Percentiles rank a stretch among this genome's conserved stretches.
Evolutionary conservation across 2,113 vertebrate genomes (phyloP).

Genomic region (Myxocyprinus asiaticus): DNA sequence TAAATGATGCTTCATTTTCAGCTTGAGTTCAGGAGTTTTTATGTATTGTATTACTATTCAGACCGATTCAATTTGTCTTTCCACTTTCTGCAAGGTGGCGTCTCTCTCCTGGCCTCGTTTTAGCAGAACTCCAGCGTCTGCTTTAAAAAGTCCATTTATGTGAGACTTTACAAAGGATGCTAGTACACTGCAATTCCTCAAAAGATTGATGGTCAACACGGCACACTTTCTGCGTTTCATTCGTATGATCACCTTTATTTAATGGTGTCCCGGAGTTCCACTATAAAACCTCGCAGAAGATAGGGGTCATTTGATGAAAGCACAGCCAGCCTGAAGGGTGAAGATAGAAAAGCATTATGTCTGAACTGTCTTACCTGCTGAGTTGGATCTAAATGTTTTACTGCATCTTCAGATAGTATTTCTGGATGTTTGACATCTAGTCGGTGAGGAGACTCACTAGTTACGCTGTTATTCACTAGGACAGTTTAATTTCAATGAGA

Average conservation of each 20-base stretch:
- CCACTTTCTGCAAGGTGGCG: background rate
- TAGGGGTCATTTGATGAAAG: slow-evolving; percentile 43
- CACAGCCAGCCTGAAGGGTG: slow-evolving; percentile 27
- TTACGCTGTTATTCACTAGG: too few species aligned
- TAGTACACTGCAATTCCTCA: slow-evolving; percentile 34
- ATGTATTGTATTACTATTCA: background rate
- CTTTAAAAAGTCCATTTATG: slow-evolving; percentile 36
- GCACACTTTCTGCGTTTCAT: slow-evolving; percentile 19
- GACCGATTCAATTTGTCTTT: slow-evolving; percentile 18
- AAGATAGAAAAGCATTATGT: slow-evolving; percentile 27
- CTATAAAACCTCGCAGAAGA: slow-evolving; percentile 22
- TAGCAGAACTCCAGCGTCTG: slow-evolving; percentile 14
- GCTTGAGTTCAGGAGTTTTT: slow-evolving; percentile 18
- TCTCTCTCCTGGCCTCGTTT: slow-evolving; percentile 20
- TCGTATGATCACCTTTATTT: slow-evolving; percentile 19
- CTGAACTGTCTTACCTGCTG: slow-evolving; percentile 30
- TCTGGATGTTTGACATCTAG: too few species aligned
- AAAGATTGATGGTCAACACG: slow-evolving; percentile 20
- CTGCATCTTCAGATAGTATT: too few species aligned
- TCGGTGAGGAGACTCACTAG: too few species aligned
- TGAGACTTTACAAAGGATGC: slow-evolving; percentile 6
- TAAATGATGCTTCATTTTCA: background rate
- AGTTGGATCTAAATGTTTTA: slow-evolving; percentile 55
- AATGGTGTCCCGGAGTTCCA: slow-evolving; percentile 16
- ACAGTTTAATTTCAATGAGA: too few species aligned